Conservation (phyloP, 23 tunicate species). For the Trididemnum clinides region DNA sequence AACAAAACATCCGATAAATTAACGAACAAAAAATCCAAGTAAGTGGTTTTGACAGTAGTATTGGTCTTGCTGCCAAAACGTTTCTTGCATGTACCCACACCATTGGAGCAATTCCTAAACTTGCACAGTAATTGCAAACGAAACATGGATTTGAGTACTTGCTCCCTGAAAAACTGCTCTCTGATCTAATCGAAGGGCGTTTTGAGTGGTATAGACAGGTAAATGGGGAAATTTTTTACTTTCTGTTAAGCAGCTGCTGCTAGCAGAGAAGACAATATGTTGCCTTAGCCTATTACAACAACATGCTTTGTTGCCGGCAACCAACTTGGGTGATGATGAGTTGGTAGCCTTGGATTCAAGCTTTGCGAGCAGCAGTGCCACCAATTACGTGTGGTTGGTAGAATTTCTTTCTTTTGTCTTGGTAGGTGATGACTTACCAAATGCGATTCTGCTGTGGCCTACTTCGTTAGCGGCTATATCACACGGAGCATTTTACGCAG, state of each 20-base stretch:
- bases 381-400: neutral
- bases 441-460: neutral
- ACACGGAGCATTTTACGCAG: neutral
- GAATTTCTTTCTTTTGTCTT: neutral
- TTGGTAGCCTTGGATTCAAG: too few relatives aligned
- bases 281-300: neutral
- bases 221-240: neutral
- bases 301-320: neutral
- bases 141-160: neutral
- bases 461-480: neutral
- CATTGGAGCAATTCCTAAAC: neutral
- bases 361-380: too few relatives aligned
- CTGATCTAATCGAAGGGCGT: slow-evolving; percentile 10
- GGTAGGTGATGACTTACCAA: neutral
- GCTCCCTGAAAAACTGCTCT: neutral
- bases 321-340: too few relatives aligned
- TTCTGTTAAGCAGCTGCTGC: neutral
- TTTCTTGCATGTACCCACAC: slow-evolving; percentile 3
- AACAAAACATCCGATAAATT: too few relatives aligned
- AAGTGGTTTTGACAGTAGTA: too few relatives aligned
- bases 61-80: neutral
- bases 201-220: slow-evolving; percentile 18
- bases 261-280: neutral
- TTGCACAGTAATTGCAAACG: neutral
- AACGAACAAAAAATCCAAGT: too few relatives aligned